Conservation (phyloP, 2,888 invertebrate species). For the Acanthosepion pharaonis region DNA sequence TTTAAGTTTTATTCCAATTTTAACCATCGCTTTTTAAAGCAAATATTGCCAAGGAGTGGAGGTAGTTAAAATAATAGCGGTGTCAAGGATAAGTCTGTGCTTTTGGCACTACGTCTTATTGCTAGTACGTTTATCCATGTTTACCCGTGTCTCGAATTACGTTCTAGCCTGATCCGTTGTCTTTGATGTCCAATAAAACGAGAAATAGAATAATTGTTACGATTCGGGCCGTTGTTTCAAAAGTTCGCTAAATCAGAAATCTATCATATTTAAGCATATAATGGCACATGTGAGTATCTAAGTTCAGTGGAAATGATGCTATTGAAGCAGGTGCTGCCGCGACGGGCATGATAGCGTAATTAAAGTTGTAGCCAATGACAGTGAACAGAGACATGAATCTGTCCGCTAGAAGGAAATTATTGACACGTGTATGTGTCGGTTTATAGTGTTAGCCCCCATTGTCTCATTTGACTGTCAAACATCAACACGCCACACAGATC, state of each 20-base stretch:
- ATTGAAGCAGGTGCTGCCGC: background rate
- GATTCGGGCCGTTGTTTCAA: background rate
- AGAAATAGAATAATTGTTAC: background rate
- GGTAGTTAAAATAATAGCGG: too few relatives aligned
- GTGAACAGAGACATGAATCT: background rate
- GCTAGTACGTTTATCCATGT: too few relatives aligned
- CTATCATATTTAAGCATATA: background rate
- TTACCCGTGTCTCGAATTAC: too few relatives aligned
- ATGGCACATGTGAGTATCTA: too few relatives aligned
- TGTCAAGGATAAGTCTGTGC: too few relatives aligned
- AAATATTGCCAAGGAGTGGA: too few relatives aligned
- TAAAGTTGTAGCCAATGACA: background rate
- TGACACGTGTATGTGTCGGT: background rate
- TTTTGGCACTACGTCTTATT: too few relatives aligned
- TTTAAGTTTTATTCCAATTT: too few relatives aligned
- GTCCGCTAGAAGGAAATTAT: conserved; percentile 15
- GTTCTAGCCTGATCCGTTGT: too few relatives aligned
- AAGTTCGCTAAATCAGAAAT: background rate
- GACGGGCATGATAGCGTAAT: background rate
- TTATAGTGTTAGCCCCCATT: background rate
- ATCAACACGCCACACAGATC: background rate
- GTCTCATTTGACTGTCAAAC: background rate
- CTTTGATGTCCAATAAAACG: too few relatives aligned
- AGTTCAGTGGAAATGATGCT: background rate
- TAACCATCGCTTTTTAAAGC: too few relatives aligned